Evolutionary conservation across 2,888 invertebrate genomes (phyloP), one percentile per base, ranked within the genome.

Genomic region (Congeria kusceri): DNA sequence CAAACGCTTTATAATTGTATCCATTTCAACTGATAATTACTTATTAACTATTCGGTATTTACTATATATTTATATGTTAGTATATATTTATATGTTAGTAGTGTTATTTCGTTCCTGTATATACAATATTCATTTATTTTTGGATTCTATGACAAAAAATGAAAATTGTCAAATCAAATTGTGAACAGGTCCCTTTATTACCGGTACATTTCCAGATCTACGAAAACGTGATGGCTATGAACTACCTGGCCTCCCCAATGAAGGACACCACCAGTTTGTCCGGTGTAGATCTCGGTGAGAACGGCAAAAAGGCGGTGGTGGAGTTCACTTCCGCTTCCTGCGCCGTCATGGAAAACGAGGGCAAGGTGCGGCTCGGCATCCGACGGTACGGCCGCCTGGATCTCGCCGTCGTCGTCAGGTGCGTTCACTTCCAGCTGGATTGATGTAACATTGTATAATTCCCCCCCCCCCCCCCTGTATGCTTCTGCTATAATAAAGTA

Each of bases 271-370:
- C 77, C 15, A 71, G 80, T 5, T 29, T 83, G 9, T 83, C 85
- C 4, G 66, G 70, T 2, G 73, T 85, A 2, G 91, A 92, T 74
- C 80, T 91, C 13, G 84, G 83, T 25, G 93, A 94, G 20, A 91
- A 92, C 32, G 89, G 90, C 0, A 91, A 88, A 39, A 94, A 94
- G 83, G 94, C 95, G 1, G 92, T 95, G 9, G 86, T 95, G 7
- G 95, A 95, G 88, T 95, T 95, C 88, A 94, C 94, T 32, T 93
- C 95, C 1, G 94, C 95, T 0, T 93, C 94, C 1, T 93, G 94
- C 75, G 94, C 95, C 20, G 95, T 95, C 0, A 91, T 94, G 85
- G 95, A 95, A 89, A 94, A 94, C 79, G 94, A 93, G 53, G 91
- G 92, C n/a, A 87, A 89, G 57, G 93, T 93, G 11, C 70, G 91